These are phyloP conservation scores for Arenaria interpres DNA, from an alignment of 2,113 vertebrate genomes.

Conservation along the genomic window DNA sequence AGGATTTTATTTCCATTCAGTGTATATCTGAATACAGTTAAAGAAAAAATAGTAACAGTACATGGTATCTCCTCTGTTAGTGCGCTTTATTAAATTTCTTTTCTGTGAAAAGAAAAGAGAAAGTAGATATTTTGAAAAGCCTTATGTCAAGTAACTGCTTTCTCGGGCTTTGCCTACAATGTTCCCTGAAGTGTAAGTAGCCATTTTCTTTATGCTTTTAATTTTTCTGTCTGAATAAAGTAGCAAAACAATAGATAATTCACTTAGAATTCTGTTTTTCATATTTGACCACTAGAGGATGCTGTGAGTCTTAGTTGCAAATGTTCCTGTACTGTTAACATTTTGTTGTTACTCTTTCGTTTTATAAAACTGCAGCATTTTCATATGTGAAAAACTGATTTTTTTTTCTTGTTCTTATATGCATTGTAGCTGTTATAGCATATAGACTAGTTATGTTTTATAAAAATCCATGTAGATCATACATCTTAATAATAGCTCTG, in stretches of 20 bases:
- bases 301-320: slow-evolving; percentile 14
- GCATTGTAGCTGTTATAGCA: background rate
- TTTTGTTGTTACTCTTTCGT: background rate
- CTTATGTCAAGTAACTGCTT: background rate
- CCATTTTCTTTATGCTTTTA: background rate
- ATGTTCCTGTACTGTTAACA: background rate
- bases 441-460: background rate
- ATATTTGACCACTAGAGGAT: slow-evolving; percentile 33
- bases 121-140: background rate
- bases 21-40: background rate
- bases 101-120: background rate
- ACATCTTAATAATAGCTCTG: background rate
- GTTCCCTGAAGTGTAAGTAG: background rate
- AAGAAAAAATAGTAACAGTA: background rate
- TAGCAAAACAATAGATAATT: background rate
- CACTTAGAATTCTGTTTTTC: background rate
- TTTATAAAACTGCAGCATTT: background rate
- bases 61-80: background rate
- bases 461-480: background rate
- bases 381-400: background rate
- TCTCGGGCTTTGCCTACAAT: background rate
- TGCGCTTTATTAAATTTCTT: background rate
- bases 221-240: background rate
- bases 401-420: background rate
- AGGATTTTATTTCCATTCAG: background rate